These are phyloP conservation scores for Falco columbarius DNA, from an alignment of 2,797 vertebrate species.

Conservation along the genomic window DNA sequence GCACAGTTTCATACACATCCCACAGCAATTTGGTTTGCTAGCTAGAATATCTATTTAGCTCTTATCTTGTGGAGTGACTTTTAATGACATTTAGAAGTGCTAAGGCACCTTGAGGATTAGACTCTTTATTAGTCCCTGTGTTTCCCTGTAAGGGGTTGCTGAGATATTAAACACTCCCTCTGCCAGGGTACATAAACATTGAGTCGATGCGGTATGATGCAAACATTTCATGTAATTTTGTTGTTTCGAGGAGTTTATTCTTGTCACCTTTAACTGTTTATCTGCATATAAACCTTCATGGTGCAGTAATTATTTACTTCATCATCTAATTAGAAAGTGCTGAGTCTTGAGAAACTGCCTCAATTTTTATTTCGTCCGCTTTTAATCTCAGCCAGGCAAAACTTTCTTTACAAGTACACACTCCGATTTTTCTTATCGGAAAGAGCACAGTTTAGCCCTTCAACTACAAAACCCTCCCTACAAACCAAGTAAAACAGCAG, in stretches of 20 bases:
- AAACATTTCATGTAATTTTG: not conserved
- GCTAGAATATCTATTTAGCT: not conserved
- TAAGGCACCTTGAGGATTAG: not conserved
- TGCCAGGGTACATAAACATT: not conserved
- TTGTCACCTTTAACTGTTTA: not conserved
- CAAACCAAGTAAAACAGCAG: not conserved
- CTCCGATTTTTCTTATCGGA: not conserved
- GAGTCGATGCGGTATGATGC: not conserved
- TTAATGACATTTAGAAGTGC: slow-evolving; percentile 52
- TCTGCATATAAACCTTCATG: not conserved
- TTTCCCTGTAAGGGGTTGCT: not conserved
- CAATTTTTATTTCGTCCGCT: not conserved
- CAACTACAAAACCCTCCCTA: not conserved
- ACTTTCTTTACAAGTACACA: not conserved
- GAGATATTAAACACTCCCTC: not conserved
- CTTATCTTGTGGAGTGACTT: slow-evolving; percentile 21
- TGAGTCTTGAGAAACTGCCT: not conserved
- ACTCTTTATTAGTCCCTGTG: not conserved
- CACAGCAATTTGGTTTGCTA: not conserved
- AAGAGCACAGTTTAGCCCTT: not conserved
- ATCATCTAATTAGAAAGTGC: not conserved
- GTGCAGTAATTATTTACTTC: not conserved
- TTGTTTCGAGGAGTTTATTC: not conserved
- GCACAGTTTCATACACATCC: not conserved
- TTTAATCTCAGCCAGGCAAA: not conserved